Conservation (phyloP, 2,797 vertebrate species). For the Sebastes trivittatus region DNA sequence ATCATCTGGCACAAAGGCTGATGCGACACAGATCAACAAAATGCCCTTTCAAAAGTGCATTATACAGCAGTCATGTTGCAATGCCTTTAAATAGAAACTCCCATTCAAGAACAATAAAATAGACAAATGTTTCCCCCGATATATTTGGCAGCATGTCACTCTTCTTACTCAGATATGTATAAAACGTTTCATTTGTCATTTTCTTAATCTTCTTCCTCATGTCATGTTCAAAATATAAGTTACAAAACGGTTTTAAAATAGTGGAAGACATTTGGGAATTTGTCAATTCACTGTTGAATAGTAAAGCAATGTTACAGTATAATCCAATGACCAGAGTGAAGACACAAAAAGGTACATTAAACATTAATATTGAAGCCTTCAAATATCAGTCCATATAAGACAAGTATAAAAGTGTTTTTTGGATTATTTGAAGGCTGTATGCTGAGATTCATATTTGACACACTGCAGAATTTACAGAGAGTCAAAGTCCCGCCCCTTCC, state of each 20-base stretch:
- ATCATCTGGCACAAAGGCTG: slow-evolving; percentile 57
- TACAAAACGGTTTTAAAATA: slow-evolving; percentile 42
- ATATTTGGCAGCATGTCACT: slow-evolving; percentile 62
- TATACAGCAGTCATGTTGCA: slow-evolving; percentile 37
- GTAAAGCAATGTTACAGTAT: slow-evolving; percentile 3
- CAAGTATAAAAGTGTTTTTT: slow-evolving; percentile 38
- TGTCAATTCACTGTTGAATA: slow-evolving; percentile 1
- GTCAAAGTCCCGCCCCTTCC: too few species aligned
- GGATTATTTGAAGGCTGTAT: slow-evolving; percentile 23
- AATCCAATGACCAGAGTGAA: slow-evolving; percentile 5
- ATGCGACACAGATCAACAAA: slow-evolving; percentile 50
- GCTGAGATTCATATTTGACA: slow-evolving; percentile 20
- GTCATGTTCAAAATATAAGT: slow-evolving; percentile 35
- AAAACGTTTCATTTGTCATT: slow-evolving; percentile 5
- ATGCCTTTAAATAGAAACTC: slow-evolving; percentile 41
- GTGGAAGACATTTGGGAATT: slow-evolving; percentile 39
- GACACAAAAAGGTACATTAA: slow-evolving; percentile 15
- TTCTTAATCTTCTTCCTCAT: background rate
- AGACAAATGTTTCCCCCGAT: slow-evolving; percentile 27
- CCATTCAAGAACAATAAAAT: slow-evolving; percentile 29
- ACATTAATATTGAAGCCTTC: slow-evolving; percentile 24
- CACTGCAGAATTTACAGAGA: slow-evolving; percentile 2
- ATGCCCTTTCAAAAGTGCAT: slow-evolving; percentile 67
- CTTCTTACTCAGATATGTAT: slow-evolving; percentile 24
- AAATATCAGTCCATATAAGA: slow-evolving; percentile 10